Percentiles rank a stretch among this genome's conserved stretches.
These are phyloP conservation scores for Cricetomys ansorgei DNA, from an alignment of 2,113 vertebrate species.

Conservation along the genomic window DNA sequence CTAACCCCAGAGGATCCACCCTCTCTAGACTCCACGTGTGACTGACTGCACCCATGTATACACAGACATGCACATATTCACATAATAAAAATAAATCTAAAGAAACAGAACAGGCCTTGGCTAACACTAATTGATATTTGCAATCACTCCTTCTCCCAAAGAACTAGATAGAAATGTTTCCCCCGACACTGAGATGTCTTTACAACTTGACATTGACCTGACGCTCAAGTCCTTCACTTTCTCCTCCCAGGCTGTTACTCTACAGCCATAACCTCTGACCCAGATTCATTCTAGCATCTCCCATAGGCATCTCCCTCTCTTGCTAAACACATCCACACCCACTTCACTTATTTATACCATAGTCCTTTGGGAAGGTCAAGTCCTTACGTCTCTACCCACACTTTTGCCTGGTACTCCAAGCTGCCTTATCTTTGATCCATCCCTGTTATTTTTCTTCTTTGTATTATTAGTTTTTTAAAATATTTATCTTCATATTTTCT, in stretches of 20 bases:
- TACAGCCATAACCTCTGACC: neutral
- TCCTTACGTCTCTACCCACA: neutral
- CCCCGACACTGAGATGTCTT: neutral
- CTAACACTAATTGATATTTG: neutral
- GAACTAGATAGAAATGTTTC: neutral
- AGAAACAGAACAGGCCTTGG: neutral
- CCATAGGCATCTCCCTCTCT: no score
- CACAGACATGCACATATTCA: neutral
- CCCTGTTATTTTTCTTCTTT: neutral
- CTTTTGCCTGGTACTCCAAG: neutral
- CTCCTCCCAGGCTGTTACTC: neutral
- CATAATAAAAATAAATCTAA: neutral
- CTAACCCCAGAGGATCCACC: neutral
- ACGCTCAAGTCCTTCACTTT: neutral
- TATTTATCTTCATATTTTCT: neutral
- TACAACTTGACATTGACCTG: neutral
- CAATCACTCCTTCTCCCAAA: neutral
- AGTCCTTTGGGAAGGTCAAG: neutral
- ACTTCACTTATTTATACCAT: neutral
- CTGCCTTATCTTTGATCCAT: neutral
- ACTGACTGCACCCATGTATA: no score
- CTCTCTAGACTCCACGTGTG: no score
- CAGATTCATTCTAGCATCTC: neutral
- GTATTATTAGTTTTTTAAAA: neutral
- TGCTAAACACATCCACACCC: neutral